phyloP scores from a whole-genome alignment of 2,888 invertebrate genomes.

The Drosophila borealis region DNA sequence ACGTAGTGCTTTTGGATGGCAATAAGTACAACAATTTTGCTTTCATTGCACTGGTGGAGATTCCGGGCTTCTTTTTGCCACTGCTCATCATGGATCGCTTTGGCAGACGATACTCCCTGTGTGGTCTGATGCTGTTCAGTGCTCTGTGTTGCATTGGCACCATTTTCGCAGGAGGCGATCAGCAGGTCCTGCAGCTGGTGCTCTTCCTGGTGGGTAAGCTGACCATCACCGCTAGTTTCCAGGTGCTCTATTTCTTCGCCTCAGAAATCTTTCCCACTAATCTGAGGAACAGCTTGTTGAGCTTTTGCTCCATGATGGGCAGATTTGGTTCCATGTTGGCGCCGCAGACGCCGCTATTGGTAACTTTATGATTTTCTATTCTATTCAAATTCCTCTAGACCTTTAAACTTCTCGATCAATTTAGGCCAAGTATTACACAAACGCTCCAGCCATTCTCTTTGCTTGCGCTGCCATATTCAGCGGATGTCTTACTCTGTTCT shows the following conservation, averaged over 20 bases:
- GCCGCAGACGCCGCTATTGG: slow-evolving; percentile 89
- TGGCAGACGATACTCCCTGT: slow-evolving; percentile 88
- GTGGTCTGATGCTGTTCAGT: slow-evolving; percentile 88
- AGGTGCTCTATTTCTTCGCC: slow-evolving; percentile 89
- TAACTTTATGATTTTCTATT: slow-evolving; percentile 30
- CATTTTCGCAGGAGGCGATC: slow-evolving; percentile 73
- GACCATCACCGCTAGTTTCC: slow-evolving; percentile 88
- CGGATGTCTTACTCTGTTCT: slow-evolving; percentile 86
- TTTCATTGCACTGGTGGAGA: slow-evolving; percentile 86
- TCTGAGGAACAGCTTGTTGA: slow-evolving; percentile 88
- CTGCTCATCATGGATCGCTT: slow-evolving; percentile 88
- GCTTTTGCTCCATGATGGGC: slow-evolving; percentile 89
- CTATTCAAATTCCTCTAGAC: not conserved
- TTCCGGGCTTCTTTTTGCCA: slow-evolving; percentile 90
- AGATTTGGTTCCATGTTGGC: slow-evolving; percentile 89
- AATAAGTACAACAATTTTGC: slow-evolving; percentile 92
- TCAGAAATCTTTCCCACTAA: slow-evolving; percentile 90
- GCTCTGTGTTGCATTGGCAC: slow-evolving; percentile 84
- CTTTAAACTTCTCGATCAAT: not conserved
- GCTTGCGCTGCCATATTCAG: slow-evolving; percentile 86
- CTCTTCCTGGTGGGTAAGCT: slow-evolving; percentile 88
- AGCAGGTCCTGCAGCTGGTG: slow-evolving; percentile 64
- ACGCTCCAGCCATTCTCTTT: slow-evolving; percentile 87
- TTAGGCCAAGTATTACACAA: slow-evolving; percentile 82
- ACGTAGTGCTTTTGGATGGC: slow-evolving; percentile 90